Conservation (phyloP, 2,888 invertebrate genomes). For the Hypercompe scribonia region DNA sequence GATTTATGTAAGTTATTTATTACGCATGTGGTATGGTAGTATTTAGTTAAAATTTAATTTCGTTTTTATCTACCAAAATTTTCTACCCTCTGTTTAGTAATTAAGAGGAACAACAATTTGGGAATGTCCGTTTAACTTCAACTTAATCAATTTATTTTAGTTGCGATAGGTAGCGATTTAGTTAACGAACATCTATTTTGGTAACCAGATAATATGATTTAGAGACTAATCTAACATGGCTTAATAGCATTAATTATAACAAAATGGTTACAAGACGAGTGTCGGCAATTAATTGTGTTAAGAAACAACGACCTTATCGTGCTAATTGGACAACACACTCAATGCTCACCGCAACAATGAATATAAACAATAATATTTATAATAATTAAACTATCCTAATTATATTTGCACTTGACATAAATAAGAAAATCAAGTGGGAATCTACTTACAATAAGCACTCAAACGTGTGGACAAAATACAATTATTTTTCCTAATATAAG, state of each 20-base stretch:
- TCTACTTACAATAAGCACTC: constrained; percentile 67
- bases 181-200: neutral
- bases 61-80: too few species aligned
- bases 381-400: constrained; percentile 68
- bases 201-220: constrained; percentile 29
- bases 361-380: constrained; percentile 68
- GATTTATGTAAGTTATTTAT: neutral
- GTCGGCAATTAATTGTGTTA: constrained; percentile 67
- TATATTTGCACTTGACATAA: constrained; percentile 79
- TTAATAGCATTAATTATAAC: constrained; percentile 52
- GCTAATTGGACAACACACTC: constrained; percentile 67
- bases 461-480: constrained; percentile 48
- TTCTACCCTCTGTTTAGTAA: too few species aligned
- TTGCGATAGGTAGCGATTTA: neutral
- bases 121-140: neutral
- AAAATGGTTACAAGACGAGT: constrained; percentile 61
- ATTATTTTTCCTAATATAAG: constrained; percentile 50
- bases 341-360: constrained; percentile 63
- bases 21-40: neutral
- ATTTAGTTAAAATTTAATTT: neutral
- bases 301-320: constrained; percentile 69
- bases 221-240: constrained; percentile 55
- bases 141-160: neutral
- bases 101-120: neutral
- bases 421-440: constrained; percentile 75